These are phyloP conservation scores for Platypus cylindrus DNA, from an alignment of 2,888 invertebrate species.

Conservation along the genomic window DNA sequence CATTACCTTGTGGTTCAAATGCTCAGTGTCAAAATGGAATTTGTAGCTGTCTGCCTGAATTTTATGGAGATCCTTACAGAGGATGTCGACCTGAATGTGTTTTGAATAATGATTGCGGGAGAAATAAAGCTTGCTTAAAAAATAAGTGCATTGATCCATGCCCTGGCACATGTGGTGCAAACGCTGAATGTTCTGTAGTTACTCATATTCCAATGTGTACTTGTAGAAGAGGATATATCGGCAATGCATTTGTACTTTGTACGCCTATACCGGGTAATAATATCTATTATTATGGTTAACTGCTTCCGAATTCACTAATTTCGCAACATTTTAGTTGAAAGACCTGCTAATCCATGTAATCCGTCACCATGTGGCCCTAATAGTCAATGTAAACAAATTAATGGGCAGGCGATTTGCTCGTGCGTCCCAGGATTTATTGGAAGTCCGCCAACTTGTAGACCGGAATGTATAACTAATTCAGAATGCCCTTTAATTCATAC, in stretches of 20 bases:
- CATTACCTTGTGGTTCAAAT: conserved; percentile 58
- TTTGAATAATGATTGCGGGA: conserved; percentile 59
- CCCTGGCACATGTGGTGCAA: conserved; percentile 62
- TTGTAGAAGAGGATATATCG: conserved; percentile 55
- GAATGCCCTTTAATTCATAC: conserved; percentile 41
- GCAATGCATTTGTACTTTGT: conserved; percentile 58
- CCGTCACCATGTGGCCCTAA: conserved; percentile 49
- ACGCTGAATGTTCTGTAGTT: conserved; percentile 61
- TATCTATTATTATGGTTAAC: too few species aligned
- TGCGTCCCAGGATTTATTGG: conserved; percentile 40
- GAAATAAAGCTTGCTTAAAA: conserved; percentile 53
- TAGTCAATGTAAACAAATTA: conserved; percentile 40
- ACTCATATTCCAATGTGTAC: conserved; percentile 69
- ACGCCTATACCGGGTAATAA: conserved; percentile 34
- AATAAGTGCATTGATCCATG: conserved; percentile 72
- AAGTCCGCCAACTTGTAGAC: conserved; percentile 41
- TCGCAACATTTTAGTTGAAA: conserved; percentile 14
- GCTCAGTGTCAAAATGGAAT: conserved; percentile 54
- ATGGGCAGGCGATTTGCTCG: conserved; percentile 41
- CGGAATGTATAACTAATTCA: conserved; percentile 42
- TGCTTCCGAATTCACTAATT: not conserved
- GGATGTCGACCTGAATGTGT: conserved; percentile 73
- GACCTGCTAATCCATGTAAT: conserved; percentile 36
- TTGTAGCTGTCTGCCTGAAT: conserved; percentile 60
- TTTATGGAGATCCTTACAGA: conserved; percentile 63